Evolutionary conservation across 2,797 vertebrate species (phyloP), one percentile per base, ranked within the genome.

Genomic region (Margarornis squamiger): DNA sequence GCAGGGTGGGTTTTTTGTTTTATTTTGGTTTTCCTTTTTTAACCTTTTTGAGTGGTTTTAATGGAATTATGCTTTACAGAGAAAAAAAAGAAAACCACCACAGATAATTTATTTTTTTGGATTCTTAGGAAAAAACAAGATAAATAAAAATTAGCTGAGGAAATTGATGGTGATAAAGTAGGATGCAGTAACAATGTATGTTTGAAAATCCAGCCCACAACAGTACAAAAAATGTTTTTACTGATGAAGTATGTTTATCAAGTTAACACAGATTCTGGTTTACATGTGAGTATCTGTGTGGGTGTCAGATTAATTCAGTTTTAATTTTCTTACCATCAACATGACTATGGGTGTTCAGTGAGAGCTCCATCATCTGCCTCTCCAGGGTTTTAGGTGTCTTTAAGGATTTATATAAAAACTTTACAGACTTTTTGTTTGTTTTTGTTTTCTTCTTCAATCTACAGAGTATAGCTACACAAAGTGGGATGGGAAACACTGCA

Each of bases 1-100:
- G 27, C 4, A 67, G 2, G 5, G 2, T 51, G 9, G 3, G 17
- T 0, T 4, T 39, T 70, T 43, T 8, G 2, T 8, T 55, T 48
- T 41, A 3, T 39, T 51, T 55, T 54, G 3, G 0, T 34, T 54
- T 21, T 36, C 0, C 1, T 20, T 48, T 63, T 76, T 51, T 21
- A 10, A 57, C 74, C 4, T 34, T 34, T 57, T 21, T 18, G 2
- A 59, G 39, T 59, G 26, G 2, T 27, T 79, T 72, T 5, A 61
- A 36, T 19, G 59, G 6, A 48, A 6, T 51, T 72, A 9, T 39
- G 2, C 2, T 68, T 75, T 18, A 67, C 16, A 12, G 8, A 9
- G 22, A 24, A 48, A 49, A 3, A n/a, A 45, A 46, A 24, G 24
- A 29, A 12, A 18, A 18, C 17, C 17, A 9, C 5, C 5, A 5